Evolutionary conservation across 2,888 invertebrate genomes (phyloP), one percentile per base, ranked within the genome.

Genomic region (Lasioglossum villosulum): DNA sequence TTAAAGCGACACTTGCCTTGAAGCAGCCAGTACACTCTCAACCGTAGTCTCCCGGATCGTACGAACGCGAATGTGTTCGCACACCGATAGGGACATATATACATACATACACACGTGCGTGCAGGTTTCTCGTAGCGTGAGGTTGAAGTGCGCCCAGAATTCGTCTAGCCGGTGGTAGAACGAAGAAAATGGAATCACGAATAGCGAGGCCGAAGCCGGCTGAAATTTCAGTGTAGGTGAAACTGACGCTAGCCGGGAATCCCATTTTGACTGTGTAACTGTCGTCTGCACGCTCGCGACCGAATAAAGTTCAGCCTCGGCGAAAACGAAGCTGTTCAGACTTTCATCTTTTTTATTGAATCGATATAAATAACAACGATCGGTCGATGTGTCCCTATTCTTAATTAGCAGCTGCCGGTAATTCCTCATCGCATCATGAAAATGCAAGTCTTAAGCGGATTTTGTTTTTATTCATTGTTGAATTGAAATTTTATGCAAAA

Each of bases 121-220:
- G 14, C 23, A 27, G 3, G 37, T 27, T 48, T n/a, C 39, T 39
- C 39, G n/a, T 39, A 39, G 10, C 16, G 73, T 19, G n/a, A 56
- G 59, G 19, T 37, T 27, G 37, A 78, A 63, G 63, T 39, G 72
- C 48, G 66, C n/a, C 1, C 19, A 63, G 79, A 81, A 83, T 86
- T 87, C 74, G 80, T 42, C 72, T 34, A 45, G 72, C 72, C 19
- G 39, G 14, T 42, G 70, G 42, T 42, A 27, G 48, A 34, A 56
- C 66, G 75, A 81, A 88, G 88, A 87, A 87, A 88, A 84, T 77
- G 87, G 82, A 80, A 87, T 87, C 84, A 82, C 82, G 52, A 80
- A 78, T 56, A 63, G 78, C 63, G 37, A 52, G 59, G 12, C 34
- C 34, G 78, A 52, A 39, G 42, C 48, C 34, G 45, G 66, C n/a